Conservation (phyloP, 2,888 invertebrate genomes). For the Salticus scenicus region DNA sequence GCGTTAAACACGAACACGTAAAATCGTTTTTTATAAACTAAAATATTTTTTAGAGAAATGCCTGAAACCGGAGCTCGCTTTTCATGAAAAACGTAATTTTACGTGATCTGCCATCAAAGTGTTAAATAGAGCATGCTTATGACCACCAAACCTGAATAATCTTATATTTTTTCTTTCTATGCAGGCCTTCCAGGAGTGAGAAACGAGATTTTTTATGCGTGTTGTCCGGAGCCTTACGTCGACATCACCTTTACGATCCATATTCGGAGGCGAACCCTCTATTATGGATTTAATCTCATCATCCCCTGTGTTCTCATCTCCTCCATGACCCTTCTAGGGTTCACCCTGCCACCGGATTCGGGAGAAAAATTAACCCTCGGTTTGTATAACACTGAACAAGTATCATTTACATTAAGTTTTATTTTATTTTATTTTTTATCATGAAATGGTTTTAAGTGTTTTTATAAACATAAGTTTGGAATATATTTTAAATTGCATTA, state of each 20-base stretch:
- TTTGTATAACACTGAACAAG: slow-evolving; percentile 76
- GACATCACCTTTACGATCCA: slow-evolving; percentile 98
- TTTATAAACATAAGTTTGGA: background rate
- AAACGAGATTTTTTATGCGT: slow-evolving; percentile 92
- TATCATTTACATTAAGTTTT: too few relatives aligned
- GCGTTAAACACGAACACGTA: too few relatives aligned
- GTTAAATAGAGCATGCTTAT: too few relatives aligned
- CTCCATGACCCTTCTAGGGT: slow-evolving; percentile 98
- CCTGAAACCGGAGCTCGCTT: too few relatives aligned
- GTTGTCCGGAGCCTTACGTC: slow-evolving; percentile 94
- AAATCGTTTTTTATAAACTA: too few relatives aligned
- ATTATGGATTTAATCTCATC: slow-evolving; percentile 99
- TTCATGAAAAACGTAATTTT: too few relatives aligned
- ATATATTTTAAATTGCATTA: background rate
- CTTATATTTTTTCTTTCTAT: slow-evolving; percentile 23
- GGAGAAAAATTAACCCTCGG: slow-evolving; percentile 99
- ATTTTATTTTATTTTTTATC: too few relatives aligned
- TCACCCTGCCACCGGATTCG: slow-evolving; percentile 98
- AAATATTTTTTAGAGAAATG: too few relatives aligned
- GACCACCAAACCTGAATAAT: too few relatives aligned
- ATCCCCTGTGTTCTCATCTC: slow-evolving; percentile 99
- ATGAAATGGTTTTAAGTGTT: background rate
- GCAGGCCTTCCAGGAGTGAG: slow-evolving; percentile 93
- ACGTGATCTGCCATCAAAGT: too few relatives aligned
- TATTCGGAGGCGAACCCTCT: slow-evolving; percentile 95